phyloP scores from a whole-genome alignment of 2,797 vertebrate species.

The Ispidina lecontei region DNA sequence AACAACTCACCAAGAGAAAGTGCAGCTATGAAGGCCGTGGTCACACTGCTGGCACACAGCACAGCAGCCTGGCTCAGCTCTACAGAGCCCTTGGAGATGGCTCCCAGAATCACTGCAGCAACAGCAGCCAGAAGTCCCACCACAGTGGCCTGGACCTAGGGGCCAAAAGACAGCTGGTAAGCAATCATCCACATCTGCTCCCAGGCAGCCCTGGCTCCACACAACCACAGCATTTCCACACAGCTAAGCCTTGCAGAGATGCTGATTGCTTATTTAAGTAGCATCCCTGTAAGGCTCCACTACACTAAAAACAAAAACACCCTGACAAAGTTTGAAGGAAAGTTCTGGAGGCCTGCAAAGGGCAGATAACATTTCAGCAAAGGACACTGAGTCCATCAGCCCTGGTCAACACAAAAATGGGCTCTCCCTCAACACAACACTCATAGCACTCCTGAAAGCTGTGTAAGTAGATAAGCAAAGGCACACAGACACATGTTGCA shows the following conservation, averaged over 20 bases:
- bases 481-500: neutral
- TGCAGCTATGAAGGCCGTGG: conserved; percentile 91
- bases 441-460: neutral
- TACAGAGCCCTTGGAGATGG: conserved; percentile 85
- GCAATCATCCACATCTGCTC: neutral
- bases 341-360: neutral
- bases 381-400: neutral
- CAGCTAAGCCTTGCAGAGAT: neutral
- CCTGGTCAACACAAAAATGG: neutral
- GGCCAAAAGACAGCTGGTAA: conserved; percentile 28
- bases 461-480: conserved; percentile 20
- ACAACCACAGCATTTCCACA: neutral
- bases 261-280: neutral
- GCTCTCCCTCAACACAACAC: neutral
- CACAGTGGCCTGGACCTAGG: conserved; percentile 93
- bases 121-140: conserved; percentile 93
- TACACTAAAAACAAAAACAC: neutral
- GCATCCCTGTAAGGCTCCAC: neutral
- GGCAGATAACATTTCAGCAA: conserved; percentile 27
- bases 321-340: neutral
- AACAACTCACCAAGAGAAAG: conserved; percentile 87
- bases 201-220: neutral
- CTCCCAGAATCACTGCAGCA: conserved; percentile 88
- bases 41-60: conserved; percentile 93
- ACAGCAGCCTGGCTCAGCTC: conserved; percentile 87